Conservation (phyloP, 2,113 vertebrate genomes). For the Turdus rufiventris region DNA sequence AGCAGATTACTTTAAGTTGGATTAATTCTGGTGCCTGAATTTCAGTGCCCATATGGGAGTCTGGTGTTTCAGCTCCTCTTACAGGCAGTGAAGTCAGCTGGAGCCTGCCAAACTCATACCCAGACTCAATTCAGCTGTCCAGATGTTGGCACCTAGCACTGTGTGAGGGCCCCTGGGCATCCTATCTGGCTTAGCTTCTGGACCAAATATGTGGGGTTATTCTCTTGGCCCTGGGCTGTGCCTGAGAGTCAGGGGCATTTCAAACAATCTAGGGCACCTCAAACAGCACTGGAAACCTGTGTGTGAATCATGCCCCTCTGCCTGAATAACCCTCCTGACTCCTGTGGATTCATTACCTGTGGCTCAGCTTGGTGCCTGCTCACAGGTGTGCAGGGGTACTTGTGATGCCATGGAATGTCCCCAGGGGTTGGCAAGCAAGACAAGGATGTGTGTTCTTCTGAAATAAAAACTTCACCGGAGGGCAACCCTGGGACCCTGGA, state of each 20-base stretch:
- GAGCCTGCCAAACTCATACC: not conserved
- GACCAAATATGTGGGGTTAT: not conserved
- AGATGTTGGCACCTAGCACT: not conserved
- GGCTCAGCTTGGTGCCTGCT: not conserved
- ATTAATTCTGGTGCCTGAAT: not conserved
- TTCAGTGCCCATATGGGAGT: accelerated
- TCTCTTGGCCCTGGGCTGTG: not conserved
- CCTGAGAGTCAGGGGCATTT: not conserved
- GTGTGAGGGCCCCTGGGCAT: accelerated
- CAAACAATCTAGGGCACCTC: not conserved
- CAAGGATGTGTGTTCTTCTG: not conserved
- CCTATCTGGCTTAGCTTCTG: not conserved
- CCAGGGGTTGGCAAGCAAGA: not conserved
- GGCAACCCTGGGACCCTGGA: not conserved
- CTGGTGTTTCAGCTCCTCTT: not conserved
- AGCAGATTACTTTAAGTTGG: not conserved
- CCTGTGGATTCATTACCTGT: accelerated
- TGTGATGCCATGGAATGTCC: not conserved
- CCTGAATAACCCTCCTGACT: not conserved
- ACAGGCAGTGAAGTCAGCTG: not conserved
- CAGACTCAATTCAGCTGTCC: not conserved
- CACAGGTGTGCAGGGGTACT: not conserved
- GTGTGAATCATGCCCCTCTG: accelerated
- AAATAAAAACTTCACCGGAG: not conserved
- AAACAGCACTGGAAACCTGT: not conserved